A percentile compares a stretch with the other conserved stretches of the same genome.
These are phyloP conservation scores for Amphiprion ocellaris DNA, from an alignment of 2,113 vertebrate genomes.

Conservation along the genomic window DNA sequence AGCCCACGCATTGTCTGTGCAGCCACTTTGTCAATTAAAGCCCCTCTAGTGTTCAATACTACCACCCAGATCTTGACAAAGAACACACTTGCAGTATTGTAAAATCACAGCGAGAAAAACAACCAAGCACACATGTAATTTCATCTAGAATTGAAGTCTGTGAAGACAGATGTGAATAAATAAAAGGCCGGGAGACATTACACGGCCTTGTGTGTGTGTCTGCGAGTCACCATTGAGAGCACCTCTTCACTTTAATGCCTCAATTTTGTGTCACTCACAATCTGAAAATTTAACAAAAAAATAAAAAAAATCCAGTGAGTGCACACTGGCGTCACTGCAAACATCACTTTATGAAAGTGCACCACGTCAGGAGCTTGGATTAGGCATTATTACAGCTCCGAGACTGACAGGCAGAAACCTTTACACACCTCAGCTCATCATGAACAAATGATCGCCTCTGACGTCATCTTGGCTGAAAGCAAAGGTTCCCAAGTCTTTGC, in stretches of 20 bases:
- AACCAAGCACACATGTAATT: not conserved
- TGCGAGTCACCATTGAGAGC: constrained; percentile 31
- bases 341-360: not conserved
- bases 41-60: too few relatives aligned
- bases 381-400: not conserved
- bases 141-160: not conserved
- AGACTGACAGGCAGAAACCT: not conserved
- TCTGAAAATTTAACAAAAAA: not conserved
- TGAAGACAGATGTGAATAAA: not conserved
- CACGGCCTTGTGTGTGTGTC: not conserved
- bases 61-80: too few relatives aligned
- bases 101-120: too few relatives aligned
- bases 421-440: not conserved
- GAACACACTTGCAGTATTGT: too few relatives aligned
- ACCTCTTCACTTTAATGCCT: constrained; percentile 38
- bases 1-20: too few relatives aligned
- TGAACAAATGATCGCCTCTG: not conserved
- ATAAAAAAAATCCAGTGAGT: not conserved
- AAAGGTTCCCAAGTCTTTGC: not conserved
- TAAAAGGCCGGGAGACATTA: not conserved
- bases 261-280: constrained; percentile 12
- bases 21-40: too few relatives aligned
- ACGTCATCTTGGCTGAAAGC: not conserved
- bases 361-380: not conserved
- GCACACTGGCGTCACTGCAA: not conserved